phyloP scores from a whole-genome alignment of 1,140 invertebrate genomes.

The Antheraea pernyi region DNA sequence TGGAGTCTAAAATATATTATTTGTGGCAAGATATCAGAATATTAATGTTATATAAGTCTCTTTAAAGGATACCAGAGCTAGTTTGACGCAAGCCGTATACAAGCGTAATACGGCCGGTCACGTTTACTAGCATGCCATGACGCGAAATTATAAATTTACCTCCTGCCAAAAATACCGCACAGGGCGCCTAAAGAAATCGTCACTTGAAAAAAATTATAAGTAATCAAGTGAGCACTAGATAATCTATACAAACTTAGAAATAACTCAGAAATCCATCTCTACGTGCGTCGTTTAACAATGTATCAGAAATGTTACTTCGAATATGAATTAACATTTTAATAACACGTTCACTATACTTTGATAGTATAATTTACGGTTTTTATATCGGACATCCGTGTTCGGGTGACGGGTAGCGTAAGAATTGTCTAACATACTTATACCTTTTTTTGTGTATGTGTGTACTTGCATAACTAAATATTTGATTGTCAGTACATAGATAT shows the following conservation, averaged over 20 bases:
- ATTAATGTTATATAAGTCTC: too few relatives aligned
- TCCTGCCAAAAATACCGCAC: too few relatives aligned
- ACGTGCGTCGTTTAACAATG: conserved; percentile 3
- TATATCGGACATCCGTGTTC: conserved; percentile 10
- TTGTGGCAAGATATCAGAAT: too few relatives aligned
- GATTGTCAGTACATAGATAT: not conserved
- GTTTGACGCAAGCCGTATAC: too few relatives aligned
- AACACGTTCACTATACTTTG: not conserved
- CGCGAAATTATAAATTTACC: too few relatives aligned
- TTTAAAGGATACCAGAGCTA: too few relatives aligned
- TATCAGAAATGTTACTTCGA: not conserved
- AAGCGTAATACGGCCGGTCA: too few relatives aligned
- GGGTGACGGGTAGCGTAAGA: not conserved
- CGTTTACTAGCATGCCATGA: too few relatives aligned
- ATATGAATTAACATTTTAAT: conserved; percentile 8
- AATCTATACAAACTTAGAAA: not conserved
- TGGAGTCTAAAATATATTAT: too few relatives aligned
- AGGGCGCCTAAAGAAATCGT: too few relatives aligned
- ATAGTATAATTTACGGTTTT: conserved; percentile 3
- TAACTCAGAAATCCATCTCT: not conserved
- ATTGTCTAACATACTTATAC: too few relatives aligned
- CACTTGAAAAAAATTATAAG: too few relatives aligned
- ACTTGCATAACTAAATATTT: not conserved
- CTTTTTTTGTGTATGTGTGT: not conserved
- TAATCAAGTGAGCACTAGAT: not conserved